Conservation (phyloP, 2,797 vertebrate species). For the Protosalanx chinensis region DNA sequence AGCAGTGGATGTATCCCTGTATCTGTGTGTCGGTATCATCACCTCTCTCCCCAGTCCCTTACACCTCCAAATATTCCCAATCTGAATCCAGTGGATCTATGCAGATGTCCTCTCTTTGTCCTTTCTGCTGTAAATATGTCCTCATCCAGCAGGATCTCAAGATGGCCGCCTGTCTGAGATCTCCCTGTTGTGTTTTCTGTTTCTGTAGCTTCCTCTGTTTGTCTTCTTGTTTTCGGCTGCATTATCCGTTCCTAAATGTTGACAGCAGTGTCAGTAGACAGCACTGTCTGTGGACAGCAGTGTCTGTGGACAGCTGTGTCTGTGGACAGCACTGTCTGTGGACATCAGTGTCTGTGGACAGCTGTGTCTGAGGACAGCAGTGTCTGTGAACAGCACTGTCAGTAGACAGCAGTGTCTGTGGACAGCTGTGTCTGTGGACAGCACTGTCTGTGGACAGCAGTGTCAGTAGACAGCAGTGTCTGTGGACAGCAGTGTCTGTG, state of each 20-base stretch:
- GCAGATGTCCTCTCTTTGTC: constrained; percentile 67
- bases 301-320: no score
- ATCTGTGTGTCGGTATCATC: no score
- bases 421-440: no score
- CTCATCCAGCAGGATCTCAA: constrained; percentile 51
- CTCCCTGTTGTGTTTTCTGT: constrained; percentile 62
- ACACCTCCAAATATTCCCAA: constrained; percentile 58
- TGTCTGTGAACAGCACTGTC: constrained; percentile 28
- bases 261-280: constrained; percentile 59
- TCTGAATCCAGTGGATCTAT: constrained; percentile 75
- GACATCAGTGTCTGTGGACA: no score
- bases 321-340: no score
- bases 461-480: no score
- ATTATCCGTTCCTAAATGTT: constrained; percentile 60
- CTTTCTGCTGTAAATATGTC: constrained; percentile 75
- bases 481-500: constrained; percentile 47
- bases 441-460: no score
- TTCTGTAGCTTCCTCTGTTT: constrained; percentile 27
- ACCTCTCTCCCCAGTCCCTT: neutral
- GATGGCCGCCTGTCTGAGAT: constrained; percentile 41
- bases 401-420: no score
- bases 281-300: no score
- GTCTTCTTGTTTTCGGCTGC: constrained; percentile 57
- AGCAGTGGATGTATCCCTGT: constrained; percentile 43
- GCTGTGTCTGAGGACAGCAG: no score